Evolutionary conservation across 1,140 invertebrate species (phyloP), one percentile per base, ranked within the genome.

Genomic region (Macrobrachium nipponense): DNA sequence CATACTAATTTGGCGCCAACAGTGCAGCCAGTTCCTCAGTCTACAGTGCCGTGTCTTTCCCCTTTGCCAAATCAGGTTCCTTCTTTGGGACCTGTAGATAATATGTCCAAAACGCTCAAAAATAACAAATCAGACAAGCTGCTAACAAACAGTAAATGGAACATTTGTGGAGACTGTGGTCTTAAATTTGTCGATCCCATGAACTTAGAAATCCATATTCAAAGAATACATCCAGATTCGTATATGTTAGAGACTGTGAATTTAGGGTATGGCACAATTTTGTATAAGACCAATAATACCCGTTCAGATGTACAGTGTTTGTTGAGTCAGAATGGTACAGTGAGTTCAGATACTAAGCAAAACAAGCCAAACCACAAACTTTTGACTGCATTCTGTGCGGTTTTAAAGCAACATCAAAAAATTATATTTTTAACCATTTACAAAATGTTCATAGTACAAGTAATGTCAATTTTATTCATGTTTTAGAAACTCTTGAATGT

Each of bases 161-260:
- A 89, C 72, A 87, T 89, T 36, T 89, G 88, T 82, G 83, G 88
- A 27, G 88, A 89, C 18, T 89, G 88, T 80, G 86, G 88, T 0
- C 72, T 85, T 36, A 87, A 86, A 62, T 89, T 89, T 64, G 80
- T 87, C 12, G 88, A 89, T 73, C 84, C 83, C n/a, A 89, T 89
- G 81, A 89, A 89, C 79, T 51, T 89, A 14, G 88, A 89, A 68
- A 51, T 89, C 7, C 88, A 89, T 68, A 72, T 89, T 23, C 86
- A 89, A 68, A 73, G 87, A 77, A 85, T 78, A 15, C 88, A 89
- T 75, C 88, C 88, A 11, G 64, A 76, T 72, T 86, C 87, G 5
- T 62, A 66, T 44, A 85, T 89, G 62, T 51, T 87, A 60, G 86
- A 86, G 27, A 87, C 88, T 14, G 76, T 87, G 44, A 84, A 80